Percentiles rank a stretch among this genome's conserved stretches.
These are phyloP conservation scores for Cephalotes varians DNA, from an alignment of 2,888 invertebrate species.

Conservation along the genomic window DNA sequence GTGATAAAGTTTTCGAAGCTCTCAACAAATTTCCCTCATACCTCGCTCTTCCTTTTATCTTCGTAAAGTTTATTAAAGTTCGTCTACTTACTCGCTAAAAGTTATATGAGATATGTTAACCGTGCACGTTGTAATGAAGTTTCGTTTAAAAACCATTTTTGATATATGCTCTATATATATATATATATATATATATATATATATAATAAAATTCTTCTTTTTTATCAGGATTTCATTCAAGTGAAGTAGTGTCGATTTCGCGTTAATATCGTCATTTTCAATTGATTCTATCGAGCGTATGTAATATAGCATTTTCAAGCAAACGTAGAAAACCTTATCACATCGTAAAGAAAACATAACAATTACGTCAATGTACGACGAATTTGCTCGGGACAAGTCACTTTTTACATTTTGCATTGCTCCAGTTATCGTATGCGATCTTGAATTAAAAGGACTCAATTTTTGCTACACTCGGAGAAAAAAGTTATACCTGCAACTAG, in stretches of 20 bases:
- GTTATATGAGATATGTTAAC: conserved; percentile 19
- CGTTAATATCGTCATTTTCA: neutral
- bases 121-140: neutral
- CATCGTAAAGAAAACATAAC: neutral
- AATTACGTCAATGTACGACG: neutral
- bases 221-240: neutral
- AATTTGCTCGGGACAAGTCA: neutral
- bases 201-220: neutral
- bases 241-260: neutral
- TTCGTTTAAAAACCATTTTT: conserved; percentile 7
- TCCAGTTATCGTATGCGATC: neutral
- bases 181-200: neutral
- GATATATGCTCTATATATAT: no score
- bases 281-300: neutral
- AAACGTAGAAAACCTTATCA: neutral
- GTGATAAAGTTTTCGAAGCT: conserved; percentile 42
- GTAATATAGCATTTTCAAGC: neutral
- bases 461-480: no score
- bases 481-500: no score
- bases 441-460: conserved; percentile 9
- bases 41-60: conserved; percentile 9
- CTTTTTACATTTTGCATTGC: neutral
- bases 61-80: conserved; percentile 28
- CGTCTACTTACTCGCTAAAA: neutral
- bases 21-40: conserved; percentile 29